Conservation (phyloP, 23 tunicate genomes). For the Clavelina lepadiformis region DNA sequence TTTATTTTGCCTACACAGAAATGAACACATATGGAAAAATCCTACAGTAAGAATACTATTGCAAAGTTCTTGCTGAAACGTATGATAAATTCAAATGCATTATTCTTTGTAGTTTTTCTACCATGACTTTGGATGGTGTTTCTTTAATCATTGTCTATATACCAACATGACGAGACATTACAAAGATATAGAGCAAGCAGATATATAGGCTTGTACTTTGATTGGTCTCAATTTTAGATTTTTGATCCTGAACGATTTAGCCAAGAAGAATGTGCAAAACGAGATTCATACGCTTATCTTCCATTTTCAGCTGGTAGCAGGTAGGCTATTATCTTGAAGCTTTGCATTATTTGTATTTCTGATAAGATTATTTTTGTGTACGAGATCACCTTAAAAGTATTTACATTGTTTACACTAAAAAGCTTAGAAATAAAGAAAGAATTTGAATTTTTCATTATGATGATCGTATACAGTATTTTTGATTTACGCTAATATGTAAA, state of each 20-base stretch:
- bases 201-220: too few relatives aligned
- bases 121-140: too few relatives aligned
- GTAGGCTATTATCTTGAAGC: neutral
- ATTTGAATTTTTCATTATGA: too few relatives aligned
- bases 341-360: neutral
- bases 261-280: constrained; percentile 27
- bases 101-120: neutral
- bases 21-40: neutral
- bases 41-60: neutral
- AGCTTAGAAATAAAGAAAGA: too few relatives aligned
- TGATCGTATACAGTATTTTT: too few relatives aligned
- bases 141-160: too few relatives aligned
- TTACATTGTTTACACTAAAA: too few relatives aligned
- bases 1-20: neutral
- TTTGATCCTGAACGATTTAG: constrained; percentile 63
- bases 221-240: neutral
- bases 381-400: too few relatives aligned
- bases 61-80: neutral
- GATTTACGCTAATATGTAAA: neutral
- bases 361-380: too few relatives aligned
- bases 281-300: constrained; percentile 37
- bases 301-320: constrained; percentile 63
- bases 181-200: too few relatives aligned
- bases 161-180: too few relatives aligned
- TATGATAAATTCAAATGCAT: neutral